These are phyloP conservation scores for Protonibea diacanthus DNA, from an alignment of 2,797 vertebrate species.

Conservation along the genomic window DNA sequence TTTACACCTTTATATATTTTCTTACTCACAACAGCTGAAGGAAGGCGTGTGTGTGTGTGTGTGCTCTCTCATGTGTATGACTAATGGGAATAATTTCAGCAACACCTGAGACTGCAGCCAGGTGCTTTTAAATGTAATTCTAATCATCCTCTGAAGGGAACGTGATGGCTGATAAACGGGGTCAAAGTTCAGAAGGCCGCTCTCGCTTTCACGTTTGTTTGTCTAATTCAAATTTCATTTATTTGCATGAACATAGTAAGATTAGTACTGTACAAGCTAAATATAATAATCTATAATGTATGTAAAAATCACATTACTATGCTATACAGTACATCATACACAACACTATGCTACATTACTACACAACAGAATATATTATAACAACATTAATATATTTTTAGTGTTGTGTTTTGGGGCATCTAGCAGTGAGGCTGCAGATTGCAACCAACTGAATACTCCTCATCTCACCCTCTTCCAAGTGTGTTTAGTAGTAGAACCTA, in stretches of 20 bases:
- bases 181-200: not conserved
- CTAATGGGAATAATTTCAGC: slow-evolving; percentile 52
- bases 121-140: not conserved
- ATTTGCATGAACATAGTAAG: not conserved
- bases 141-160: too few relatives aligned
- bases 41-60: slow-evolving; percentile 22
- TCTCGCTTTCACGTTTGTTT: not conserved
- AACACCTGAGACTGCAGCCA: slow-evolving; percentile 48
- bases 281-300: not conserved
- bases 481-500: too few relatives aligned
- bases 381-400: too few relatives aligned
- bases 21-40: slow-evolving; percentile 1
- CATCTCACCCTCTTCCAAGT: too few relatives aligned
- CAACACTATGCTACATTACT: too few relatives aligned
- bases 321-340: too few relatives aligned
- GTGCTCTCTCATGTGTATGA: slow-evolving; percentile 13
- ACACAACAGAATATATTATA: too few relatives aligned
- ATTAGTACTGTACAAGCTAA: not conserved
- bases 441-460: too few relatives aligned
- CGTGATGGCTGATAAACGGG: too few relatives aligned
- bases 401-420: too few relatives aligned
- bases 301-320: not conserved
- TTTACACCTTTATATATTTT: slow-evolving; percentile 37
- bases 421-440: too few relatives aligned
- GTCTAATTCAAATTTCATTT: not conserved